Evolutionary conservation across 2,797 vertebrate genomes (phyloP).

Genomic region (Cheracebus regulus): DNA sequence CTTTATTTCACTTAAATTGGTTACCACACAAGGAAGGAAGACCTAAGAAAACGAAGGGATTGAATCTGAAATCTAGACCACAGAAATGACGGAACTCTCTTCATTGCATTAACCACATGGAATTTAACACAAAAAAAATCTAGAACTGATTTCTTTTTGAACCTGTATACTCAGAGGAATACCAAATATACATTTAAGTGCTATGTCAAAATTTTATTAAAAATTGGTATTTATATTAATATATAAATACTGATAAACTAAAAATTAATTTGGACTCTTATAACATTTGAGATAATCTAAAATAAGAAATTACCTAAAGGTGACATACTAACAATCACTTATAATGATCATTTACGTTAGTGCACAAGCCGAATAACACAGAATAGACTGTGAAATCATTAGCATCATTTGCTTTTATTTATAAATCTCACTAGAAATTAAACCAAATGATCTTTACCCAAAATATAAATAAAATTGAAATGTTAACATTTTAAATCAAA

Average conservation of each 20-base stretch:
- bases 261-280: background rate
- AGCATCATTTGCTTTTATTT: conserved; percentile 2
- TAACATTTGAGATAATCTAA: background rate
- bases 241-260: background rate
- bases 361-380: background rate
- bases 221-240: conserved; percentile 1
- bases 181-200: background rate
- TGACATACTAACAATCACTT: background rate
- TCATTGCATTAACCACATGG: conserved; percentile 2
- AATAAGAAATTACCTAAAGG: background rate
- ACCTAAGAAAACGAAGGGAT: conserved; percentile 68
- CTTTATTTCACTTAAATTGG: conserved; percentile 84
- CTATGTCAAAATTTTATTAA: background rate
- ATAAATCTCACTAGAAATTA: conserved; percentile 13
- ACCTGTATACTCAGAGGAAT: background rate
- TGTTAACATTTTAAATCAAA: background rate
- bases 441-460: background rate
- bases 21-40: conserved; percentile 71
- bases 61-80: conserved; percentile 61
- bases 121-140: conserved; percentile 44
- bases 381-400: background rate
- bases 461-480: background rate
- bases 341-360: conserved; percentile 16
- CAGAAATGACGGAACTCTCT: conserved; percentile 61
- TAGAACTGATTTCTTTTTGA: conserved; percentile 42